A percentile compares a stretch with the other conserved stretches of the same genome.
phyloP scores from a whole-genome alignment of 2,113 vertebrate genomes.

The Siniperca chuatsi region DNA sequence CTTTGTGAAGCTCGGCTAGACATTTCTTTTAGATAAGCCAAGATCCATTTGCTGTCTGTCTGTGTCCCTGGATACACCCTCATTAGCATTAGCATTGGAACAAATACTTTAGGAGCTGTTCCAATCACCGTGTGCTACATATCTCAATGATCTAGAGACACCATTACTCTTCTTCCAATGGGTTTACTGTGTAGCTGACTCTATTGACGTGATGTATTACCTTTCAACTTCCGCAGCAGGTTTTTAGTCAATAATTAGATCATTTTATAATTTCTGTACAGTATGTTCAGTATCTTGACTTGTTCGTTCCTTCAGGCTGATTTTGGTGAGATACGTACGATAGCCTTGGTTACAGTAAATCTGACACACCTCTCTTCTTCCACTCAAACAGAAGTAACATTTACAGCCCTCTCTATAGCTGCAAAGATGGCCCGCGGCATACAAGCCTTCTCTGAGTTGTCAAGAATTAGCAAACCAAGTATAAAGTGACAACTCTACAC shows the following conservation, averaged over 20 bases:
- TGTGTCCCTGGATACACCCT: constrained; percentile 27
- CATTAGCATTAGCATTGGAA: constrained; percentile 35
- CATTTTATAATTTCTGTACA: not conserved
- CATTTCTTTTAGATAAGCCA: constrained; percentile 10
- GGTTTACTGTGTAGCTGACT: constrained; percentile 29
- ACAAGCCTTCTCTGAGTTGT: constrained; percentile 25
- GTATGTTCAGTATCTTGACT: not conserved
- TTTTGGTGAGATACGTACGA: not conserved
- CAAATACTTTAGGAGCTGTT: constrained; percentile 23
- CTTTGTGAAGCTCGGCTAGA: constrained; percentile 2
- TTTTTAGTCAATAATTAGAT: not conserved
- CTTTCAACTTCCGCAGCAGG: constrained; percentile 8
- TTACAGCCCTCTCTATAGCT: not conserved
- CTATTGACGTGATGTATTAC: constrained; percentile 23
- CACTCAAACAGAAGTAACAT: not conserved
- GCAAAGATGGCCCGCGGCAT: constrained; percentile 30
- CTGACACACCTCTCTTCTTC: not conserved
- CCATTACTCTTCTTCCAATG: constrained; percentile 17
- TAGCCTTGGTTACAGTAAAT: not conserved
- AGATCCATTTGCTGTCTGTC: constrained; percentile 29
- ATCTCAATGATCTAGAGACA: constrained; percentile 29
- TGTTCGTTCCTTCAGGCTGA: not conserved
- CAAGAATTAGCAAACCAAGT: constrained; percentile 33
- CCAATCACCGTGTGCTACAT: constrained; percentile 29
- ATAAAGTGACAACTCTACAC: constrained; percentile 2